These are phyloP conservation scores for Odontesthes bonariensis DNA, from an alignment of 2,113 vertebrate species.

Conservation along the genomic window DNA sequence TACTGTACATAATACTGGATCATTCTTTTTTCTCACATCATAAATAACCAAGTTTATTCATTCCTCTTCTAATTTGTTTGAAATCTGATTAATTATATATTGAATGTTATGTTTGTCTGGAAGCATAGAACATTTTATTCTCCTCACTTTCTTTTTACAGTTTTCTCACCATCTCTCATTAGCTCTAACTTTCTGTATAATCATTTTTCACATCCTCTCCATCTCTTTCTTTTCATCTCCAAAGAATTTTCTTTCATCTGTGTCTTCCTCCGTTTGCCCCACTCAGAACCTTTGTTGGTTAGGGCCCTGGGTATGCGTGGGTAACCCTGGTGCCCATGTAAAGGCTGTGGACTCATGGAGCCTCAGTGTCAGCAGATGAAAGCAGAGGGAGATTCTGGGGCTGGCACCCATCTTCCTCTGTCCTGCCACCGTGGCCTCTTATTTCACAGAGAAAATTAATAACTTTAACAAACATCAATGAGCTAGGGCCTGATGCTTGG, in stretches of 20 bases:
- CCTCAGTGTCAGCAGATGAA: constrained; percentile 81
- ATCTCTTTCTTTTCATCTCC: constrained; percentile 44
- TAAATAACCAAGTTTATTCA: background rate
- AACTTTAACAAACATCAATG: constrained; percentile 86
- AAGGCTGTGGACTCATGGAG: constrained; percentile 73
- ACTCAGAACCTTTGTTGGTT: constrained; percentile 78
- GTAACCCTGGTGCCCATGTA: constrained; percentile 80
- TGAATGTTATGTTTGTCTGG: background rate
- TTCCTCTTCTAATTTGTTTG: background rate
- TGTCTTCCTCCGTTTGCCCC: constrained; percentile 51
- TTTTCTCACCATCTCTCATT: constrained; percentile 59
- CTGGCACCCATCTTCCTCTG: constrained; percentile 83
- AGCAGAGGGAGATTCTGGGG: constrained; percentile 77
- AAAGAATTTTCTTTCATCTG: constrained; percentile 67
- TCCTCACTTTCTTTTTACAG: constrained; percentile 29
- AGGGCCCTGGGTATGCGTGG: constrained; percentile 73
- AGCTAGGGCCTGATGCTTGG: constrained; percentile 71
- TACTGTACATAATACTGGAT: background rate
- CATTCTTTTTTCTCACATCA: background rate
- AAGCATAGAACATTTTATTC: background rate
- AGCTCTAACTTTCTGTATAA: constrained; percentile 47
- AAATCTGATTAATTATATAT: background rate
- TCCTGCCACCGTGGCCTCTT: constrained; percentile 82
- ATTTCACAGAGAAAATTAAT: constrained; percentile 87
- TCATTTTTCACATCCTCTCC: constrained; percentile 46